These are phyloP conservation scores for Cloeon dipterum DNA, from an alignment of 2,888 invertebrate genomes.

Conservation along the genomic window DNA sequence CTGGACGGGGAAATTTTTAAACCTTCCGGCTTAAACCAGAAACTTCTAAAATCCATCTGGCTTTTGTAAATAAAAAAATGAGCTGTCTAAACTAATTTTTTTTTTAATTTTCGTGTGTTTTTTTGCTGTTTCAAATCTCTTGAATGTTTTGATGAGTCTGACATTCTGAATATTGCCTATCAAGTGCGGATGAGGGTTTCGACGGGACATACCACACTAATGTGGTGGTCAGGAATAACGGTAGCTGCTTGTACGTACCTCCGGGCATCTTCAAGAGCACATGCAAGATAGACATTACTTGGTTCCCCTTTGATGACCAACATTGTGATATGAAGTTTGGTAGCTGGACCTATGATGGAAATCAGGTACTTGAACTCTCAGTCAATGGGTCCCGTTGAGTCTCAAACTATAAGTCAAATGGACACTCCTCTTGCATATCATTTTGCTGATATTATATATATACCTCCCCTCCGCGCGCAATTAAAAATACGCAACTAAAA, in stretches of 20 bases:
- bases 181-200: slow-evolving; percentile 98
- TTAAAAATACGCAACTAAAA: too few species aligned
- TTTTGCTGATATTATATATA: background rate
- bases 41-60: too few species aligned
- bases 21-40: too few species aligned
- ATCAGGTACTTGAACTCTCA: slow-evolving; percentile 72
- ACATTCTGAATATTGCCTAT: too few species aligned
- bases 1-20: too few species aligned
- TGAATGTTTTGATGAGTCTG: too few species aligned
- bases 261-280: slow-evolving; percentile 99
- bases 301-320: slow-evolving; percentile 99
- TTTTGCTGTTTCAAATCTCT: too few species aligned
- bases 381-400: slow-evolving; percentile 1
- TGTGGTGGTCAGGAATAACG: slow-evolving; percentile 96
- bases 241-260: slow-evolving; percentile 97
- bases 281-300: slow-evolving; percentile 99
- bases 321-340: slow-evolving; percentile 99
- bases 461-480: background rate
- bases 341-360: slow-evolving; percentile 99
- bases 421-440: background rate
- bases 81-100: too few species aligned
- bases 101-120: too few species aligned
- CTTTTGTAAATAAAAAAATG: too few species aligned
- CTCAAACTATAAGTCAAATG: too few species aligned
- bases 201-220: slow-evolving; percentile 99